A percentile compares a stretch with the other conserved stretches of the same genome.
Conservation (phyloP, 2,888 invertebrate genomes). For the Acheta domesticus region DNA sequence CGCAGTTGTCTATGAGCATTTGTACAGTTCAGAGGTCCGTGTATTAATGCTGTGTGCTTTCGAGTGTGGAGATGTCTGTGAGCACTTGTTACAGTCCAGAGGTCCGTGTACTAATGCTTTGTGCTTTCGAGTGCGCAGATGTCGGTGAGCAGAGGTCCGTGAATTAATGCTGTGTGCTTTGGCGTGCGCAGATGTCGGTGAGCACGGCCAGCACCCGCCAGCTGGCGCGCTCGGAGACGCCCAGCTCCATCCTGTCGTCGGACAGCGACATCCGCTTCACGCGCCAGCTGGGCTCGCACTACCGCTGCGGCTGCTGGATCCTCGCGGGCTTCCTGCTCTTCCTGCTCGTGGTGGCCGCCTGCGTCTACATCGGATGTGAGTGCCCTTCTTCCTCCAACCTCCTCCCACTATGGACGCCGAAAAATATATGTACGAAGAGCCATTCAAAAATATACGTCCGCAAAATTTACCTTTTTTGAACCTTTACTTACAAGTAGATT, state of each 20-base stretch:
- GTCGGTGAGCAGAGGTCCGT: too few species aligned
- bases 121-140: too few species aligned
- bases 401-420: too few species aligned
- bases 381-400: conserved; percentile 39
- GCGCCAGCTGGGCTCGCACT: conserved; percentile 72
- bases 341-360: conserved; percentile 65
- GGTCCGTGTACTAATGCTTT: too few species aligned
- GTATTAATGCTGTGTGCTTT: too few species aligned
- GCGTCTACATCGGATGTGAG: conserved; percentile 67
- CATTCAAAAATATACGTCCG: too few species aligned
- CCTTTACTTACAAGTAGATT: too few species aligned
- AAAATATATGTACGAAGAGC: too few species aligned
- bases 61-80: too few species aligned
- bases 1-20: too few species aligned
- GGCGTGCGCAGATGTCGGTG: conserved; percentile 53
- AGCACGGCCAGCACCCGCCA: conserved; percentile 51
- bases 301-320: conserved; percentile 83
- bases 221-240: conserved; percentile 54
- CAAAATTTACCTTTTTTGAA: too few species aligned
- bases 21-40: too few species aligned
- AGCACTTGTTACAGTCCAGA: neutral
- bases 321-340: conserved; percentile 78
- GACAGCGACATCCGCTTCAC: conserved; percentile 89
- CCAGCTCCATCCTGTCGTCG: conserved; percentile 78
- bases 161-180: neutral